Percentiles rank a stretch among this genome's conserved stretches.
Conservation (phyloP, 2,113 vertebrate genomes). For the Chionis minor region DNA sequence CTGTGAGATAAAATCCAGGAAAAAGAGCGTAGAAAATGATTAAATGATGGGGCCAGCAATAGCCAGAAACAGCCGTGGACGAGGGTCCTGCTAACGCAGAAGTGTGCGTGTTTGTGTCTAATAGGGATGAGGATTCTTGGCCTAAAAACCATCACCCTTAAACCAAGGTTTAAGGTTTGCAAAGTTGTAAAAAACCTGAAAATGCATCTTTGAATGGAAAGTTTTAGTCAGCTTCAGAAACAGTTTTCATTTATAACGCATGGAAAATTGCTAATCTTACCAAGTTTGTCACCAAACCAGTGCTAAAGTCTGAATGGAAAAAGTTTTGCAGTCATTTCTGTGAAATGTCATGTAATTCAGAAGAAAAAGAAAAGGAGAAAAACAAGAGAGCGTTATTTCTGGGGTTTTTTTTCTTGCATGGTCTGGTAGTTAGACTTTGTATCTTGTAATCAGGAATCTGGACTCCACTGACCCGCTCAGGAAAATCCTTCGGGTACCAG, state of each 20-base stretch:
- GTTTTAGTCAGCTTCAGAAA: conserved; percentile 30
- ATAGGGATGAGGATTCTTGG: background rate
- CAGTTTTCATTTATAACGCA: conserved; percentile 15
- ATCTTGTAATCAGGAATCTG: background rate
- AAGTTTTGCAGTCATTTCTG: conserved; percentile 45
- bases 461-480: background rate
- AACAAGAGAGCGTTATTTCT: background rate
- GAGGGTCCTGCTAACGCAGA: background rate
- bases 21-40: background rate
- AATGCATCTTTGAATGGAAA: conserved; percentile 17
- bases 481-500: conserved; percentile 10
- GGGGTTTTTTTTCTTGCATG: background rate
- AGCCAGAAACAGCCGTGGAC: background rate
- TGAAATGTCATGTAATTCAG: conserved; percentile 40
- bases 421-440: background rate
- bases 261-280: conserved; percentile 55
- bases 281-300: conserved; percentile 59
- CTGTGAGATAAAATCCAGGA: background rate
- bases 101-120: background rate
- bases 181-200: conserved; percentile 9
- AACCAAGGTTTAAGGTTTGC: background rate
- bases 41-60: background rate
- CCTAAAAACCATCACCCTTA: background rate
- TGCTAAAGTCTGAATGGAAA: conserved; percentile 52
- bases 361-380: background rate